Base-by-base conservation (phyloP, 2,113 vertebrate species). In the Prochilodus magdalenae region DNA sequence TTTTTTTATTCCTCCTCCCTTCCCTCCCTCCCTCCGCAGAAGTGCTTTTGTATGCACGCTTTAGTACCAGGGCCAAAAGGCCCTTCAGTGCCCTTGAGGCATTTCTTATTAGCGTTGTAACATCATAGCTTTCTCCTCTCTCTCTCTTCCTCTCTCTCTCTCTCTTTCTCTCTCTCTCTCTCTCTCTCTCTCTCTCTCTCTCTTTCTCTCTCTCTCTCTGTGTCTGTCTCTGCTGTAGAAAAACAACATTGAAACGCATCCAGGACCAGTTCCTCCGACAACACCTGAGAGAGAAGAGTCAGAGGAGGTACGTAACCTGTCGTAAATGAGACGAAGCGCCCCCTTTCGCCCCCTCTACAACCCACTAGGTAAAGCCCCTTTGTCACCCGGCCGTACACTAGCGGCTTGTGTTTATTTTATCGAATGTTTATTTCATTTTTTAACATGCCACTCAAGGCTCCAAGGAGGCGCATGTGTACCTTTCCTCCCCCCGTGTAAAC, bases 401-500 rank as follows among this genome's bases (percentile, higher is more conserved):
- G 84, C 30, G n/a, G 49, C 55, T 77, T 40, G 75, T 85, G 88
- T 89, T 89, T 89, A 87, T 88, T 88, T 88, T 84, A 89, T 83
- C 62, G 51, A 53, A 73, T 86, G 86, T 89, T 86, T 88, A 85
- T 87, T 89, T 89, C 85, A 82, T 83, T 85, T 88, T 82, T 86
- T 62, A 84, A 74, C 51, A 49, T 78, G 85, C 83, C 86, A 75
- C 84, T 88, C 76, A 75, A 29, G 83, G 69, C 84, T 67, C 85
- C 47, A 63, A 80, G 83, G 77, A 80, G 82, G 73, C 67, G 60
- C 36, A 22, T 77, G 81, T 82, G 83, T 85, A 84, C 83, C 79
- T 84, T 82, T 73, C 63, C 59, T 76, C 83, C 70, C 65, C 71
- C 80, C 85, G 78, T 90, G 90, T 93, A 94, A 94, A 94, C 92